Evolutionary conservation across 2,888 invertebrate genomes (phyloP).

Genomic region (Zaprionus lineosus): DNA sequence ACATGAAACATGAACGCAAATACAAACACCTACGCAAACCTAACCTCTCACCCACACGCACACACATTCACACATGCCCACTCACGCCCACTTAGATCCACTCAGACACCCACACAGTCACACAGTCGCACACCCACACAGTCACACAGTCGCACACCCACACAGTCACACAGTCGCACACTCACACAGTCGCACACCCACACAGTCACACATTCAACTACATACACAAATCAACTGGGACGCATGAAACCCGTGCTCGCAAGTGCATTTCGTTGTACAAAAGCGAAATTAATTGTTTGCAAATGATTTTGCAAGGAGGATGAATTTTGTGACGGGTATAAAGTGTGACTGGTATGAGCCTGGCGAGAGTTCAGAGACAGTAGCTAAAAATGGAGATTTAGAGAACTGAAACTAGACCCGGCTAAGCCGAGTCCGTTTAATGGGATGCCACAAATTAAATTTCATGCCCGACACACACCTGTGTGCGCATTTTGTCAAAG

Average conservation of each 20-base stretch:
- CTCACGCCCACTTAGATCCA: background rate
- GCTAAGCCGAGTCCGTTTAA: slow-evolving; percentile 30
- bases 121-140: background rate
- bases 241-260: slow-evolving; percentile 16
- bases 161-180: background rate
- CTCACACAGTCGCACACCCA: background rate
- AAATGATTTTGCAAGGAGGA: slow-evolving; percentile 42
- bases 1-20: too few species aligned
- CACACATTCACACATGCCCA: background rate
- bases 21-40: too few species aligned
- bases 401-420: background rate
- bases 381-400: too few species aligned
- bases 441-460: slow-evolving; percentile 55
- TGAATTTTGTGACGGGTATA: background rate
- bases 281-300: slow-evolving; percentile 55
- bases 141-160: background rate
- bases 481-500: slow-evolving; percentile 33
- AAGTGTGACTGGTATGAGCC: background rate
- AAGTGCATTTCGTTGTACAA: slow-evolving; percentile 49
- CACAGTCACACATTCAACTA: background rate
- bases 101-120: background rate
- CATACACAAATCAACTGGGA: slow-evolving; percentile 19
- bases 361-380: too few species aligned
- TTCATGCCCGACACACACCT: slow-evolving; percentile 33
- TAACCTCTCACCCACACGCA: slow-evolving; percentile 7